Percentiles rank a stretch among this genome's conserved stretches.
phyloP scores from a whole-genome alignment of 1,140 invertebrate genomes.

The Orchestia grillus region DNA sequence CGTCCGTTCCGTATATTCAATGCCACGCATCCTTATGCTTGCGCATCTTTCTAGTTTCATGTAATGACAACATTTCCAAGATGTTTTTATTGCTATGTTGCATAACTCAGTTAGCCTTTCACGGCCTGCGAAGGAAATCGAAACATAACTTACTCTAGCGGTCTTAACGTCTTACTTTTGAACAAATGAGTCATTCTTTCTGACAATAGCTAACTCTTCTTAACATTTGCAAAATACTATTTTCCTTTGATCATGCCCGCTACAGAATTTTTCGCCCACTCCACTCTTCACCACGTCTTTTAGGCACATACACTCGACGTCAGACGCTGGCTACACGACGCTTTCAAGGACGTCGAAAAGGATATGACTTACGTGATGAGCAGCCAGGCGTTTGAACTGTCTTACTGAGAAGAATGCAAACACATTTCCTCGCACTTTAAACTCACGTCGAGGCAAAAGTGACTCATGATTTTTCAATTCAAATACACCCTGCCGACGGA shows the following conservation, averaged over 20 bases:
- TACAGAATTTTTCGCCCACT: background rate
- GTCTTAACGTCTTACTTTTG: background rate
- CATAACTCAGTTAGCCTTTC: too few species aligned
- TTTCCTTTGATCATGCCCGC: background rate
- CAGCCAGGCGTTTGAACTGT: background rate
- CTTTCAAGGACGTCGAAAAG: background rate
- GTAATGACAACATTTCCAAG: too few species aligned
- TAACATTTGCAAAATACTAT: background rate
- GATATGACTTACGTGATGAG: background rate
- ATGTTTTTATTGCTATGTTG: too few species aligned
- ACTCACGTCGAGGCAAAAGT: background rate
- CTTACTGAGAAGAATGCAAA: background rate
- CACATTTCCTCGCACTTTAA: background rate
- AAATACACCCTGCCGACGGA: too few species aligned
- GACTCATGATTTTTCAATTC: too few species aligned
- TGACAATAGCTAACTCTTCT: background rate
- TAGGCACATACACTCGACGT: background rate
- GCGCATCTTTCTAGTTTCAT: too few species aligned
- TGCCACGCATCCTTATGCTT: too few species aligned
- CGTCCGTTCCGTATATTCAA: too few species aligned
- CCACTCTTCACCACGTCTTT: background rate
- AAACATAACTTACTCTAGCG: too few species aligned
- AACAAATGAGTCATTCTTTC: background rate
- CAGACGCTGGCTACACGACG: background rate
- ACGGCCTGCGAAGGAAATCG: too few species aligned